phyloP scores from a whole-genome alignment of 2,888 invertebrate species.

The Clivina fossor region DNA sequence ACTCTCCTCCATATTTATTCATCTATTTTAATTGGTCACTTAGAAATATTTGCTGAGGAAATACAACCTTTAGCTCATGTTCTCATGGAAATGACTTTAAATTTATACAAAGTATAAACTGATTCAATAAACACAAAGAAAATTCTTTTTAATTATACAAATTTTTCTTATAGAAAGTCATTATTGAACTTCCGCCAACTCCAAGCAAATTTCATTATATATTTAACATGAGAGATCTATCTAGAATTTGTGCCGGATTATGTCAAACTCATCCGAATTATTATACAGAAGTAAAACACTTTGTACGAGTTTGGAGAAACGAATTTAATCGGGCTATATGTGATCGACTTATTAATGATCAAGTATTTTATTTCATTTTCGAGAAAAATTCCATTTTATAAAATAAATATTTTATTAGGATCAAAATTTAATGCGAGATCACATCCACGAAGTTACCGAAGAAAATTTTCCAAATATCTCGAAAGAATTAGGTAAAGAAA shows the following conservation, averaged over 20 bases:
- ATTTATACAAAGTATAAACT: conserved; percentile 71
- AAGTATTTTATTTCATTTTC: too few relatives aligned
- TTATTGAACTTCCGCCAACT: conserved; percentile 81
- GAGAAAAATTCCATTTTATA: not conserved
- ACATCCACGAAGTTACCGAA: conserved; percentile 64
- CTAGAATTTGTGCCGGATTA: conserved; percentile 80
- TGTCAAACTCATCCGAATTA: conserved; percentile 72
- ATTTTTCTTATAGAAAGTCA: conserved; percentile 59
- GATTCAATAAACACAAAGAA: not conserved
- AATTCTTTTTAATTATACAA: not conserved
- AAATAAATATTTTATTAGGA: conserved; percentile 57
- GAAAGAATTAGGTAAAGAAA: conserved; percentile 26
- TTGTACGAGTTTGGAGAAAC: conserved; percentile 88
- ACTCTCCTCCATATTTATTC: conserved; percentile 81
- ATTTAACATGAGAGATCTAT: conserved; percentile 89
- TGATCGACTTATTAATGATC: conserved; percentile 75
- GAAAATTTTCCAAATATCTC: conserved; percentile 57
- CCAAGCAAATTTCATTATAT: conserved; percentile 94
- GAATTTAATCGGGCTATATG: conserved; percentile 86
- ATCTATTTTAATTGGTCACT: conserved; percentile 79
- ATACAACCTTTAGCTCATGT: conserved; percentile 65
- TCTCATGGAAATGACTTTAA: conserved; percentile 77
- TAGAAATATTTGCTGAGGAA: conserved; percentile 66
- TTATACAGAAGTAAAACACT: conserved; percentile 67
- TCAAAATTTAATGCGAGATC: conserved; percentile 61